Conservation (phyloP, 1,140 invertebrate genomes). For the Telenomus remus region DNA sequence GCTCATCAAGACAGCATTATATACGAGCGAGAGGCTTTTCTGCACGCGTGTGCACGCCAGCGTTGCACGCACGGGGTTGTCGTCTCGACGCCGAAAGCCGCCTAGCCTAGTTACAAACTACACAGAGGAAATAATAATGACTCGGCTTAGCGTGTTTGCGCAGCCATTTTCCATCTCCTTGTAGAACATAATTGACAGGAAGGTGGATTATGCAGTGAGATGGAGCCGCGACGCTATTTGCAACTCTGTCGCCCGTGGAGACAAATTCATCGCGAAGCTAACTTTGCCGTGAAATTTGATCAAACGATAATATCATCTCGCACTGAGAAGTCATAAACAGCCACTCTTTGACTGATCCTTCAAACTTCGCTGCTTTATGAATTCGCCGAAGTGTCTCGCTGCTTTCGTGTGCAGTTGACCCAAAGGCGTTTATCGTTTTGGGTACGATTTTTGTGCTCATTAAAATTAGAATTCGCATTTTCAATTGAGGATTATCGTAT, state of each 20-base stretch:
- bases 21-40: constrained; percentile 15
- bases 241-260: constrained; percentile 57
- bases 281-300: constrained; percentile 54
- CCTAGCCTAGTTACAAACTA: constrained; percentile 46
- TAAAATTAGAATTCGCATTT: no score
- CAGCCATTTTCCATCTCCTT: constrained; percentile 56
- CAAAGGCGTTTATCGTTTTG: background rate
- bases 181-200: constrained; percentile 56
- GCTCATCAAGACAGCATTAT: constrained; percentile 46
- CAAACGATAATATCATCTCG: constrained; percentile 48
- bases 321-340: constrained; percentile 43
- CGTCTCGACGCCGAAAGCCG: constrained; percentile 27
- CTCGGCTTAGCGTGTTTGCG: constrained; percentile 49
- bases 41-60: constrained; percentile 5
- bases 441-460: no score
- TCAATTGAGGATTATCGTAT: no score
- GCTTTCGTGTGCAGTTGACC: background rate
- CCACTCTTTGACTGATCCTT: constrained; percentile 29
- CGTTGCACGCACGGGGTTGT: constrained; percentile 26
- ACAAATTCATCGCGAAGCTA: constrained; percentile 57
- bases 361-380: constrained; percentile 12
- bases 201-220: constrained; percentile 57
- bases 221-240: constrained; percentile 56
- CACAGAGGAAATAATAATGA: constrained; percentile 55
- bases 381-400: constrained; percentile 10